A percentile compares a stretch with the other conserved stretches of the same genome.
These are phyloP conservation scores for Nemopilema nomurai DNA, from an alignment of 30 jellyfish, hydroid and myxozoan species.

Conservation along the genomic window DNA sequence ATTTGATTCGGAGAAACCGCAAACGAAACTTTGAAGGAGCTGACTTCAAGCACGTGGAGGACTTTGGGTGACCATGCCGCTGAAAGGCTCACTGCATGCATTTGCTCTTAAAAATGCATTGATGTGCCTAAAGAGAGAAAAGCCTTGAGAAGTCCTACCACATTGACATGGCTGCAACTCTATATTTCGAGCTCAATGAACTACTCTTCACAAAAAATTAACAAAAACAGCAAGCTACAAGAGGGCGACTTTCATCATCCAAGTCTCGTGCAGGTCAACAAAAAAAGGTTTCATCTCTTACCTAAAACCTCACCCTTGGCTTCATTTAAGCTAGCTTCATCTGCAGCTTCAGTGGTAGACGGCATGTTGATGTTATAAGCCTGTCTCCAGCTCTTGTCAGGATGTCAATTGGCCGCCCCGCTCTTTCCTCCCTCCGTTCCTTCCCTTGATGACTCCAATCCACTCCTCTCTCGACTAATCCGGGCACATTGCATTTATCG, in stretches of 20 bases:
- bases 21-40: not conserved
- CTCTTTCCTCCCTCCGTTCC: conserved; percentile 57
- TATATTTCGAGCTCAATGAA: too few relatives aligned
- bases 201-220: too few relatives aligned
- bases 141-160: not conserved
- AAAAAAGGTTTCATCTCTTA: not conserved
- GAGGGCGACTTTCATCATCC: too few relatives aligned
- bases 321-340: conserved; percentile 36
- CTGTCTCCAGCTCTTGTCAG: conserved; percentile 52
- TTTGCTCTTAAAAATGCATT: too few relatives aligned
- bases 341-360: conserved; percentile 76
- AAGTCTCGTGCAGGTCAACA: too few relatives aligned
- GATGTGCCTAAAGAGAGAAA: not conserved
- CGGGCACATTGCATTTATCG: conserved; percentile 49
- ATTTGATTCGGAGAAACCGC: not conserved
- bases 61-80: not conserved
- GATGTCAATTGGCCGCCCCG: conserved; percentile 63
- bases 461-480: conserved; percentile 6
- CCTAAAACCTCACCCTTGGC: conserved; percentile 68
- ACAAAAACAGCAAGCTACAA: too few relatives aligned
- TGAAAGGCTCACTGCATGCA: not conserved
- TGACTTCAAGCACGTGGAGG: not conserved
- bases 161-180: not conserved
- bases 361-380: conserved; percentile 67
- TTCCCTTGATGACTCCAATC: conserved; percentile 56